These are phyloP conservation scores for Tyrannus savana DNA, from an alignment of 2,113 vertebrate genomes.

Conservation along the genomic window DNA sequence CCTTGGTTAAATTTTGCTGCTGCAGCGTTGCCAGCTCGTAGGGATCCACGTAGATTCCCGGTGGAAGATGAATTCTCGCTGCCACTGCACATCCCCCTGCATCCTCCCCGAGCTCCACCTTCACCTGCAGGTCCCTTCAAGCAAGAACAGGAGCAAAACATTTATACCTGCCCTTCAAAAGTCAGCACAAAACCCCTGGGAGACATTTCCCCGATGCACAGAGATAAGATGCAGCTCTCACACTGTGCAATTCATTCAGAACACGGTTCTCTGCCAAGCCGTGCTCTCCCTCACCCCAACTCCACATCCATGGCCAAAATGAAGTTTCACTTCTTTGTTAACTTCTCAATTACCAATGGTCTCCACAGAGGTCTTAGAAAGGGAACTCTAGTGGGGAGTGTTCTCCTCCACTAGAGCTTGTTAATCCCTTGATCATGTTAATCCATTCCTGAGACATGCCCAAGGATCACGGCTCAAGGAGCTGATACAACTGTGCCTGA, in stretches of 20 bases:
- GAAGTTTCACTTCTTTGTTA: not conserved
- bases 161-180: not conserved
- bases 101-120: constrained; percentile 71
- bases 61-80: constrained; percentile 77
- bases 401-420: not conserved
- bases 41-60: constrained; percentile 87
- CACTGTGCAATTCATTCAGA: rapidly evolving
- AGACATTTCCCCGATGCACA: rapidly evolving
- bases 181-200: rapidly evolving
- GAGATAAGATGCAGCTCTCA: not conserved
- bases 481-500: not conserved
- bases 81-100: constrained; percentile 71
- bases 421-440: not conserved
- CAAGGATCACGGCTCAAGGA: rapidly evolving
- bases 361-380: not conserved
- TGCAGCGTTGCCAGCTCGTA: constrained; percentile 85
- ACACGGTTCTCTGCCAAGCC: not conserved
- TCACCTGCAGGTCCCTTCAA: constrained; percentile 83
- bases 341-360: not conserved
- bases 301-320: not conserved
- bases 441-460: not conserved
- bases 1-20: constrained; percentile 82
- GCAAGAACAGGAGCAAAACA: not conserved
- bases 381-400: too few species aligned
- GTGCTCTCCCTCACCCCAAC: not conserved